Percentiles rank a stretch among this genome's conserved stretches.
Conservation (phyloP, 2,113 vertebrate genomes). For the Vulpes ferrilata region DNA sequence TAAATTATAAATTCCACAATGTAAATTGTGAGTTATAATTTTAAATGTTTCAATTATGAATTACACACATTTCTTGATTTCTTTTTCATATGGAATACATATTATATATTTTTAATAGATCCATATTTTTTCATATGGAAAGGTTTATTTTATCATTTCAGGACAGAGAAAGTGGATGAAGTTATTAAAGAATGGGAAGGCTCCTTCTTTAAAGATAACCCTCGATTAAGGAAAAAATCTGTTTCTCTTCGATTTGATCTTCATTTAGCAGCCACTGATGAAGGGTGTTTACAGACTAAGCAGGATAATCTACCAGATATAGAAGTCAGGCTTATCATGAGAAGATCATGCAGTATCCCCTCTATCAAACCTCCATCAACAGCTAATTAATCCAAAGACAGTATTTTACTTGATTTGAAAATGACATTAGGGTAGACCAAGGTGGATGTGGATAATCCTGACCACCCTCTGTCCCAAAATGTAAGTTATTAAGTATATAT, state of each 20-base stretch:
- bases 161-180: constrained; percentile 97
- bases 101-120: neutral
- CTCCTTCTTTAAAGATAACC: constrained; percentile 98
- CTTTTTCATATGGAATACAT: constrained; percentile 6
- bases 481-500: constrained; percentile 40
- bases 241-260: constrained; percentile 98
- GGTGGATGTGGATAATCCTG: neutral
- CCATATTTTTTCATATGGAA: neutral
- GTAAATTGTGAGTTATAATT: neutral
- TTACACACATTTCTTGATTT: neutral
- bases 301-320: constrained; percentile 94
- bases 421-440: constrained; percentile 30
- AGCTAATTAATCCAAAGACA: constrained; percentile 62
- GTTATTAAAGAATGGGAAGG: constrained; percentile 99
- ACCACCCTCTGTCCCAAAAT: constrained; percentile 45
- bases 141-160: constrained; percentile 86
- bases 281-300: constrained; percentile 91
- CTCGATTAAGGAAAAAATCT: constrained; percentile 96
- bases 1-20: neutral
- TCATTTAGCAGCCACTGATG: constrained; percentile 93
- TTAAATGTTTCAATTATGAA: neutral
- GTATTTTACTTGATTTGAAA: constrained; percentile 20
- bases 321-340: constrained; percentile 97
- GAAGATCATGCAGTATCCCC: constrained; percentile 96
- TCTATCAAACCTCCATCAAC: constrained; percentile 90